phyloP scores from a whole-genome alignment of 2,888 invertebrate species.

The Caenorhabditis uteleia region DNA sequence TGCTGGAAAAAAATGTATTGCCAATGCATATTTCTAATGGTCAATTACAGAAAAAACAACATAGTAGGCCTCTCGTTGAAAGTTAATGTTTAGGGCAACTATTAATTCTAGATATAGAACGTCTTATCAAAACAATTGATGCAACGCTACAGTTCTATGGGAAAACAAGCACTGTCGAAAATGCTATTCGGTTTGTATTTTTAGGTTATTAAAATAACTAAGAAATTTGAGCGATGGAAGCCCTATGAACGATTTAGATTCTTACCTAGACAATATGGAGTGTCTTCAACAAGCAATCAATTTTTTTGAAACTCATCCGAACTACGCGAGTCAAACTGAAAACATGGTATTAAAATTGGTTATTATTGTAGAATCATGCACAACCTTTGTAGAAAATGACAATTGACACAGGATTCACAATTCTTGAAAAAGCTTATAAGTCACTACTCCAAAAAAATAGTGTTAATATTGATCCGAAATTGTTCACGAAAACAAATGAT shows the following conservation, averaged over 20 bases:
- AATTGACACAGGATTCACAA: conserved; percentile 59
- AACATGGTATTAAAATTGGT: conserved; percentile 40
- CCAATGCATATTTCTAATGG: conserved; percentile 66
- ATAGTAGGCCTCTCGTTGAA: conserved; percentile 55
- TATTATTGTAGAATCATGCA: conserved; percentile 2
- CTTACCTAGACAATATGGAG: conserved; percentile 67
- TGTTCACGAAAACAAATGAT: conserved; percentile 19
- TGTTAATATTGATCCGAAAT: conserved; percentile 34
- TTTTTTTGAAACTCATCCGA: conserved; percentile 52
- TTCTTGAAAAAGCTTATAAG: conserved; percentile 63
- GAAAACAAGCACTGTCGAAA: conserved; percentile 87
- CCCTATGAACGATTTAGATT: conserved; percentile 36
- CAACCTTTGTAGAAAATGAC: conserved; percentile 57
- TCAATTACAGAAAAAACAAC: conserved; percentile 64
- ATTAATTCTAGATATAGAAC: conserved; percentile 81
- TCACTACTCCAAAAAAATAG: conserved; percentile 50
- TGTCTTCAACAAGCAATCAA: conserved; percentile 58
- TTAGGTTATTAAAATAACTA: background rate
- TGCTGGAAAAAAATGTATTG: conserved; percentile 60
- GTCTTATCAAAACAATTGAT: conserved; percentile 85
- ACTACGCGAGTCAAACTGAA: conserved; percentile 51
- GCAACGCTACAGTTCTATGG: conserved; percentile 94
- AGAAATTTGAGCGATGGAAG: conserved; percentile 40
- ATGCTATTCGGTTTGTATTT: conserved; percentile 48
- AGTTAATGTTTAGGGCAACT: background rate